phyloP scores from a whole-genome alignment of 1,140 invertebrate species.

The Penaeus indicus region DNA sequence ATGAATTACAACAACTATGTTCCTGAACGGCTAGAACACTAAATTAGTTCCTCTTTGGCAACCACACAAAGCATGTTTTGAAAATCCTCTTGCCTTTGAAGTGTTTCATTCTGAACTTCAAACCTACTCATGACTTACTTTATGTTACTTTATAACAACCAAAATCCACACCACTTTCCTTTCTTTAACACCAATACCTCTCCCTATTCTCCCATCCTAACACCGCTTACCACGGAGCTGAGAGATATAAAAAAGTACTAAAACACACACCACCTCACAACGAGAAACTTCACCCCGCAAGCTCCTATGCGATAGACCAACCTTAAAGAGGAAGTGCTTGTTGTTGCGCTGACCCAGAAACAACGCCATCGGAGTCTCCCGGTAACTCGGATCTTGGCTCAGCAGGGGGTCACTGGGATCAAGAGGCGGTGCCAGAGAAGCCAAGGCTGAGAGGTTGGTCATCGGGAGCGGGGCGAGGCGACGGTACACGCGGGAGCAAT shows the following conservation, averaged over 20 bases:
- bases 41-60: too few relatives aligned
- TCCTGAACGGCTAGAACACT: too few relatives aligned
- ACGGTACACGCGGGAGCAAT: slow-evolving; percentile 88
- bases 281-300: neutral
- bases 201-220: too few relatives aligned
- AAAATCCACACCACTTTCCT: too few relatives aligned
- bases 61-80: too few relatives aligned
- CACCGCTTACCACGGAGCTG: neutral
- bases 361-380: slow-evolving; percentile 75
- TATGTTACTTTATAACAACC: too few relatives aligned
- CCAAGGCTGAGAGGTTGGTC: slow-evolving; percentile 59
- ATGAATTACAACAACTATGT: too few relatives aligned
- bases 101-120: too few relatives aligned
- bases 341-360: slow-evolving; percentile 90
- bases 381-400: slow-evolving; percentile 49
- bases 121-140: too few relatives aligned
- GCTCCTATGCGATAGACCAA: slow-evolving; percentile 70
- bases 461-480: slow-evolving; percentile 75
- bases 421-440: slow-evolving; percentile 46
- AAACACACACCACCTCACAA: neutral
- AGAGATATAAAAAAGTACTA: neutral
- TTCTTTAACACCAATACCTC: too few relatives aligned
- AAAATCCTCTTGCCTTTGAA: too few relatives aligned
- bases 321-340: slow-evolving; percentile 90
- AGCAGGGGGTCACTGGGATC: slow-evolving; percentile 50